Evolutionary conservation across 2,888 invertebrate genomes (phyloP), one percentile per base, ranked within the genome.

Genomic region (Megaustenia siamemsis): DNA sequence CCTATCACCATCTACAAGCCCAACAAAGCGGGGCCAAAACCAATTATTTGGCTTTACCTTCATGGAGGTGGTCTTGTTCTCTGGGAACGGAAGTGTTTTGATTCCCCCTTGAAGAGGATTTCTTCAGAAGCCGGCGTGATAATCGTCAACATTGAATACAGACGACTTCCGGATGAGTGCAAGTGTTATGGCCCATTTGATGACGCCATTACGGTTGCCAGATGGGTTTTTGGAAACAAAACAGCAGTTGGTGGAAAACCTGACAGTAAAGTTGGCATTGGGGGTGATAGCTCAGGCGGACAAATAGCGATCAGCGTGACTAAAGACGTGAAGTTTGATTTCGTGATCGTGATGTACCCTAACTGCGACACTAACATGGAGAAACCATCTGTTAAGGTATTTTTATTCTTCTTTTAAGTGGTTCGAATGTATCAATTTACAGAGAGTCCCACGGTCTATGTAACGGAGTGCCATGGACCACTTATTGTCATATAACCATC

Each of bases 161-260:
- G 84, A 12, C 84, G 78, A 28, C 82, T 84, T 40, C 87, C 86
- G 2, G 82, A 82, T 53, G 49, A 77, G 24, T 43, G 69, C 21
- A 66, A 35, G 12, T 81, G 82, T 1, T 77, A 76, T 15, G 84
- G 28, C n/a, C 66, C 84, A 4, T 86, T 87, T 40, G 69, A 87
- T 21, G 86, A 84, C 71, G 84, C 69, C 12, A 21, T 73, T 21
- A n/a, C 28, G 24, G 85, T 82, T 1, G 38, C 80, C 1, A 76
- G 78, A 32, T 87, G 87, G 87, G 79, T 87, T n/a, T 45, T 86
- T n/a, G 73, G 28, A 35, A 86, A 87, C 75, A 87, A 86, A 68
- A 24, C 28, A 24, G 38, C 12, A 28, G 49, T 83, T 21, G 76
- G 76, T 0, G 82, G 76, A 4, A n/a, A 63, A 8, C n/a, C 45